Base-by-base conservation (phyloP, 2,113 vertebrate species). In the Aleadryas rufinucha region DNA sequence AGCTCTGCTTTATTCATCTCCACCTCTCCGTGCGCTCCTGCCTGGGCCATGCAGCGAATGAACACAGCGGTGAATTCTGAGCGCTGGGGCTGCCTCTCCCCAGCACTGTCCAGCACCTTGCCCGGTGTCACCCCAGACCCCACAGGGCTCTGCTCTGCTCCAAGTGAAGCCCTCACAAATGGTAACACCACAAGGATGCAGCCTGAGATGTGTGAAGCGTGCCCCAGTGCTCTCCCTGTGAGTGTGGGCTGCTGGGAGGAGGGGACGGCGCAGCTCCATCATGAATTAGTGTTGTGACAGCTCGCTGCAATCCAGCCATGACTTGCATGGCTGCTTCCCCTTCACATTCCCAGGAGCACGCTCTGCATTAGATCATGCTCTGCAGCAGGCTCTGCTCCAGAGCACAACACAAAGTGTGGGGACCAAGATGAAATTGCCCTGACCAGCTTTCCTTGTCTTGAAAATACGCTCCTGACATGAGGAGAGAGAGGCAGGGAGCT, bases 301-400 rank as follows among this genome's bases (percentile, higher is more conserved):
- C 87, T 95, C 7, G 1, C 75, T 91, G 90, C 86, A 65, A 92
- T 90, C 68, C 16, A 74, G 76, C 78, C 83, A 70, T 50, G 76
- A 68, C 87, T 95, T 80, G 90, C 91, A 88, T 54, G 89, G 81
- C 59, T 95, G 86, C 94, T 93, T 86, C 78, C 88, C 76, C 68
- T 92, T 81, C 76, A 31, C 76, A 35, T 88, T 80, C 86, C 83
- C 92, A 86, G 68, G 83, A 96, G 91, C 83, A 89, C 10, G 4
- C 80, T 74, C 53, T 63, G 91, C 90, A 90, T 91, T 64, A 93
- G 95, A 80, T 93, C 91, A 91, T 26, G 72, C 59, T 90, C 82
- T 85, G 75, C 82, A 91, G 52, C 57, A 85, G 92, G 52, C 71
- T 90, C 54, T 86, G 92, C 83, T 95, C 94, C 95, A 96, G 89